Evolutionary conservation across 1,140 invertebrate genomes (phyloP), one percentile per base, ranked within the genome.

Genomic region (Maconellicoccus hirsutus): DNA sequence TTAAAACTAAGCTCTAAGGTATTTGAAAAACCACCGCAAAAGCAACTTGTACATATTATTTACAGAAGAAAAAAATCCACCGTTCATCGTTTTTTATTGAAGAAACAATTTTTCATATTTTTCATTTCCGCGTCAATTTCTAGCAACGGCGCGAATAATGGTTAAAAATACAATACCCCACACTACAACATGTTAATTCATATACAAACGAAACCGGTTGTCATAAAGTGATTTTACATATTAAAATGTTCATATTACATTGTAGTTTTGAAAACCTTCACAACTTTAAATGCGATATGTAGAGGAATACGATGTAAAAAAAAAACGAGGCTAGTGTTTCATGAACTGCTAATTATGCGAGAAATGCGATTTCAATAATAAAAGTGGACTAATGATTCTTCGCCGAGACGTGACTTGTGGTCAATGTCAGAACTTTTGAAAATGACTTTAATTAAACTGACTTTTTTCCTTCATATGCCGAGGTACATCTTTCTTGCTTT

Each of bases 291-390:
- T 52, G 12, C 42, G n/a, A 52, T 52, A 52, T 52, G 16, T 19
- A 16, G 6, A 52, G 12, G 16, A 3, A 52, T 8, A 52, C 16
- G 42, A 16, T 16, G 42, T 8, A 52, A 19, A 52, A 52, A 52
- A 52, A 52, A 52, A 52, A 52, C 42, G 42, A 52, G 42, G 42
- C 42, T 52, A 52, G 42, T 52, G 42, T 52, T 52, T 52, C 42
- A 52, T 52, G 42, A 52, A 52, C 42, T 52, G 61, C 61, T 66
- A 66, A 66, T 66, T 66, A 66, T 25, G 61, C 25, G 22, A 66
- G 61, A 66, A 66, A 66, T 26, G 61, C 61, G 61, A 66, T 66
- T 66, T 66, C 61, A 66, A 66, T 66, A 66, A 66, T 66, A 66
- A 66, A 66, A 66, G 61, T 66, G 61, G 61, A 66, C 61, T 66